Evolutionary conservation across 2,797 vertebrate genomes (phyloP).

Genomic region (Anabas testudineus): DNA sequence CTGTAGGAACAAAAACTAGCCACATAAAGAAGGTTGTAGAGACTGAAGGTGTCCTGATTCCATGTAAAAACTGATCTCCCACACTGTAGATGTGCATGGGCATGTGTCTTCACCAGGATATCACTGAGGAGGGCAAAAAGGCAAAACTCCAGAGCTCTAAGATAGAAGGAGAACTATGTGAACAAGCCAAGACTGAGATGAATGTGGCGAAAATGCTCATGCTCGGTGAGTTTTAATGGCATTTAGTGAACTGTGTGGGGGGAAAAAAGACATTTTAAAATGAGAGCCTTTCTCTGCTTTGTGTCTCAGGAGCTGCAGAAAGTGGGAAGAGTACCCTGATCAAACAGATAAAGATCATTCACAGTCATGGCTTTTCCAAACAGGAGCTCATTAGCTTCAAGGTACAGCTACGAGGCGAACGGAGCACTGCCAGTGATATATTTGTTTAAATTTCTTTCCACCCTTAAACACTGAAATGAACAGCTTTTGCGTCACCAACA

Average conservation of each 20-base stretch:
- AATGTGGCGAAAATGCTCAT: slow-evolving; percentile 81
- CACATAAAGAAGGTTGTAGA: no score
- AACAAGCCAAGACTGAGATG: slow-evolving; percentile 74
- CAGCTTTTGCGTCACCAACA: neutral
- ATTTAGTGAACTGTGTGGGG: no score
- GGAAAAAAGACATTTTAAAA: neutral
- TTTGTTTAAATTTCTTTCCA: no score
- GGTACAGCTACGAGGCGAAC: slow-evolving; percentile 55
- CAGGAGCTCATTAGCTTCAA: slow-evolving; percentile 83
- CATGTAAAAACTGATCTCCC: neutral
- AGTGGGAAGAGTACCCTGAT: slow-evolving; percentile 86
- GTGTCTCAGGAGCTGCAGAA: slow-evolving; percentile 78
- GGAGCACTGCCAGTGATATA: no score
- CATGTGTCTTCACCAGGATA: slow-evolving; percentile 66
- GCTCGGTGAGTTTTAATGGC: slow-evolving; percentile 76
- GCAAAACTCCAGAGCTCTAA: slow-evolving; percentile 73
- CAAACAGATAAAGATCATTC: slow-evolving; percentile 86
- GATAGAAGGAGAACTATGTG: slow-evolving; percentile 77
- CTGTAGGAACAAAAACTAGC: no score
- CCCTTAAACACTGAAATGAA: neutral
- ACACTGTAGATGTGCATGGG: slow-evolving; percentile 77
- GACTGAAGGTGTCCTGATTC: neutral
- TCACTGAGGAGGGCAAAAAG: slow-evolving; percentile 77
- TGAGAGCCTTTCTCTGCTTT: neutral
- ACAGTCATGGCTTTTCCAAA: slow-evolving; percentile 82